Evolutionary conservation across 2,888 invertebrate species (phyloP).

Genomic region (Trichopria drosophilae): DNA sequence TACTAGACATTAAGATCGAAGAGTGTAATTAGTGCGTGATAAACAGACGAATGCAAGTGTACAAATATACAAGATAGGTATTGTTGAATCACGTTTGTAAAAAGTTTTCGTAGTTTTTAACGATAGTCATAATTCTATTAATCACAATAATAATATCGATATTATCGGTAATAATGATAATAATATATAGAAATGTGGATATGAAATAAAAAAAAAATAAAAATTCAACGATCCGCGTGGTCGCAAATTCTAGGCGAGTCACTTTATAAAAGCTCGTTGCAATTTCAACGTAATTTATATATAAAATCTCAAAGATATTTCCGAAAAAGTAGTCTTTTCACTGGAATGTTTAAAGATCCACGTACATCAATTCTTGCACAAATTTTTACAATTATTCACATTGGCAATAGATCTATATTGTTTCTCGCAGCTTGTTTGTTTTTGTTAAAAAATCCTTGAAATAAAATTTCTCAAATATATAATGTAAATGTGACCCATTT

Average conservation of each 20-base stretch:
- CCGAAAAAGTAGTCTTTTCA: too few species aligned
- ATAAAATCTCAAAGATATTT: too few species aligned
- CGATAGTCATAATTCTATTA: conserved; percentile 41
- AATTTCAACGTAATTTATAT: conserved; percentile 29
- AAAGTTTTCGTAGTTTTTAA: conserved; percentile 51
- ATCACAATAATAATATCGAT: conserved; percentile 38
- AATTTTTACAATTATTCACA: too few species aligned
- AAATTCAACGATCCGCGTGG: too few species aligned
- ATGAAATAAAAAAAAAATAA: conserved; percentile 27
- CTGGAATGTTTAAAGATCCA: too few species aligned
- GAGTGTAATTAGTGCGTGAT: conserved; percentile 34
- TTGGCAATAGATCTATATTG: too few species aligned
- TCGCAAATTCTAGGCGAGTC: conserved; percentile 17
- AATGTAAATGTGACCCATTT: too few species aligned
- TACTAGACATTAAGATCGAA: conserved; percentile 26
- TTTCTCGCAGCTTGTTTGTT: too few species aligned
- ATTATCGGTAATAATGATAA: conserved; percentile 25
- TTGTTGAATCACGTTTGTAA: conserved; percentile 39
- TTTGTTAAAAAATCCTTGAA: too few species aligned
- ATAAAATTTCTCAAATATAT: too few species aligned
- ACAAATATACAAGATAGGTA: conserved; percentile 53
- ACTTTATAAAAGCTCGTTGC: conserved; percentile 29
- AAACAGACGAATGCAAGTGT: conserved; percentile 43
- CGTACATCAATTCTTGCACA: too few species aligned
- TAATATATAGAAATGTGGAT: conserved; percentile 27